phyloP scores from a whole-genome alignment of 2,888 invertebrate species.

The Drosophila sordidula region DNA sequence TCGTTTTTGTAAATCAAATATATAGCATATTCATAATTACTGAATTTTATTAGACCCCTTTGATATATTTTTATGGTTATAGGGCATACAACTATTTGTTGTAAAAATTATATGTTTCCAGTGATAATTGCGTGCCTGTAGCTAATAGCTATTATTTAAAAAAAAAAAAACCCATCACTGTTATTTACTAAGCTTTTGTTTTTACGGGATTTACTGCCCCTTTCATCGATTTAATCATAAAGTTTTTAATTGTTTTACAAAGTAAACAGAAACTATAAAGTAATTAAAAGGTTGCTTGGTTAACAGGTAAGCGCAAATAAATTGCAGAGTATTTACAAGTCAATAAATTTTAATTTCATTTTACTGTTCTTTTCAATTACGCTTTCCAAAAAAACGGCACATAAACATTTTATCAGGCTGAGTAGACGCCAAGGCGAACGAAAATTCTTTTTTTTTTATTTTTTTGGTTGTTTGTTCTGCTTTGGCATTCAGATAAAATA shows the following conservation, averaged over 20 bases:
- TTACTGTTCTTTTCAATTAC: constrained; percentile 10
- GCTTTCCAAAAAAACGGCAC: constrained; percentile 7
- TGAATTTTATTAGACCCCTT: not conserved
- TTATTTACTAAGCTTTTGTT: not conserved
- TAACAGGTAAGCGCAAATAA: not conserved
- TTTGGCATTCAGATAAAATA: constrained; percentile 49
- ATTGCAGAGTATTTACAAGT: constrained; percentile 21
- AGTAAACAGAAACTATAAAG: not conserved
- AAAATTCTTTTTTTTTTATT: not conserved
- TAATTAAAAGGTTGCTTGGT: not conserved
- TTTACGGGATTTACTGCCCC: not conserved
- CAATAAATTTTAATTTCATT: too few species aligned
- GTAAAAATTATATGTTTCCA: not conserved
- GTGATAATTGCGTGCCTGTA: not conserved
- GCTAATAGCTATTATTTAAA: not conserved
- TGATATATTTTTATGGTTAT: not conserved
- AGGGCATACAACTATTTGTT: not conserved
- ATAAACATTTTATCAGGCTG: constrained; percentile 40
- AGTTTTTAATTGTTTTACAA: not conserved
- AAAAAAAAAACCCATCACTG: not conserved
- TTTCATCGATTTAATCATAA: not conserved
- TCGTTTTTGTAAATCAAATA: too few species aligned
- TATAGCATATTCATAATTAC: too few species aligned
- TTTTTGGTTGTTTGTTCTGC: constrained; percentile 22
- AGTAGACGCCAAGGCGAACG: constrained; percentile 21